These are phyloP conservation scores for Platysternon megacephalum DNA, from an alignment of 2,113 vertebrate species.

Conservation along the genomic window DNA sequence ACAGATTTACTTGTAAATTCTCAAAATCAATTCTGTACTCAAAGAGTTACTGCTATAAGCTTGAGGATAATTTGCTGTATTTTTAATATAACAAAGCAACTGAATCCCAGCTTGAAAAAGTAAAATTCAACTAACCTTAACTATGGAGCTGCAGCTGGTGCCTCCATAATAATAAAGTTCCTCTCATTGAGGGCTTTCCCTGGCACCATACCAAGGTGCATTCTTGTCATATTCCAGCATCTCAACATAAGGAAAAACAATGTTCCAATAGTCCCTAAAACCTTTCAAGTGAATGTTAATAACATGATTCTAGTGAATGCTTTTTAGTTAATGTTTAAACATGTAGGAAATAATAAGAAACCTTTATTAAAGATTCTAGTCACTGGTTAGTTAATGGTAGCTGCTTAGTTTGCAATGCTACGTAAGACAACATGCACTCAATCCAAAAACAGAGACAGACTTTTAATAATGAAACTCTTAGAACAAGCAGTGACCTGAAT, in stretches of 20 bases:
- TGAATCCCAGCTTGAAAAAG: not conserved
- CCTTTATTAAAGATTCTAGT: not conserved
- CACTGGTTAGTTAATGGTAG: not conserved
- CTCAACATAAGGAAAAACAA: not conserved
- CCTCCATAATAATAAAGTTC: not conserved
- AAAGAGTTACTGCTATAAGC: not conserved
- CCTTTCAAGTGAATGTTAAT: slow-evolving; percentile 29
- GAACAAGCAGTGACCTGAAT: not conserved
- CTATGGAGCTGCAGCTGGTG: not conserved
- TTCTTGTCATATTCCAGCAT: slow-evolving; percentile 16
- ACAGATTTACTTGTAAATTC: not conserved
- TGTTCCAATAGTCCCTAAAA: not conserved
- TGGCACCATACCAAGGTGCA: not conserved
- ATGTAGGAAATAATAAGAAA: slow-evolving; percentile 17
- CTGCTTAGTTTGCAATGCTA: not conserved
- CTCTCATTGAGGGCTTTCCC: not conserved
- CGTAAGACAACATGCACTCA: not conserved
- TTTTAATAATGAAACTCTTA: not conserved
- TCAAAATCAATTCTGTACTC: not conserved
- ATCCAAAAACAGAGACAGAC: not conserved
- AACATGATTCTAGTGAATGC: slow-evolving; percentile 39
- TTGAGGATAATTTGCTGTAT: not conserved
- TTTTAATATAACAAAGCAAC: not conserved
- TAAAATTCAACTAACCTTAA: not conserved
- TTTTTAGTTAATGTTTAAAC: slow-evolving; percentile 48